Conservation (phyloP, 2,113 vertebrate genomes). For the Prochilodus magdalenae region DNA sequence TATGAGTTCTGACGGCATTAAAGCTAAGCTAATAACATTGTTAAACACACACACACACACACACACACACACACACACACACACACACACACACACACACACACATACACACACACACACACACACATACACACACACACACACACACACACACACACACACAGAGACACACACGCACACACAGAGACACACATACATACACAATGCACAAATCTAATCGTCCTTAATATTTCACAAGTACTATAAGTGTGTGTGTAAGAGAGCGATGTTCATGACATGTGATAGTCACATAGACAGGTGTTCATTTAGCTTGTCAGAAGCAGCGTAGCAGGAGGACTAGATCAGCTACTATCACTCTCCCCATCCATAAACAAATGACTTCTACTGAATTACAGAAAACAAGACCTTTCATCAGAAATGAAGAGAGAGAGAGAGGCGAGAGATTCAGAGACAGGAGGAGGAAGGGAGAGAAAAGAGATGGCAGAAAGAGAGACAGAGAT, state of each 20-base stretch:
- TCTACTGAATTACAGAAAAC: neutral
- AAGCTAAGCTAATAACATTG: conserved; percentile 66
- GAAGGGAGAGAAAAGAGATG: no score
- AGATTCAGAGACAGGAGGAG: no score
- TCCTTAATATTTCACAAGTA: neutral
- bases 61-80: neutral
- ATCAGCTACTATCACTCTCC: neutral
- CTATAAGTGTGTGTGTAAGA: neutral
- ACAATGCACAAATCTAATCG: no score
- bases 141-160: conserved; percentile 7
- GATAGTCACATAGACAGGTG: neutral
- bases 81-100: conserved; percentile 3
- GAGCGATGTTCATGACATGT: neutral
- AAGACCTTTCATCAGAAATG: neutral
- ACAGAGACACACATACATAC: no score
- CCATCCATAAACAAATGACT: neutral
- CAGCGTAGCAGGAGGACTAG: neutral
- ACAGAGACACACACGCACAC: neutral
- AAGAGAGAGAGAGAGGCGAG: conserved; percentile 22
- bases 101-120: neutral
- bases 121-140: neutral
- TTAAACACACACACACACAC: conserved; percentile 45
- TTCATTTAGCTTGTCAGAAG: conserved; percentile 1
- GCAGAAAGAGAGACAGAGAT: no score
- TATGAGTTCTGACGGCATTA: conserved; percentile 64